Evolutionary conservation across 2,113 vertebrate genomes (phyloP).

Genomic region (Eira barbara): DNA sequence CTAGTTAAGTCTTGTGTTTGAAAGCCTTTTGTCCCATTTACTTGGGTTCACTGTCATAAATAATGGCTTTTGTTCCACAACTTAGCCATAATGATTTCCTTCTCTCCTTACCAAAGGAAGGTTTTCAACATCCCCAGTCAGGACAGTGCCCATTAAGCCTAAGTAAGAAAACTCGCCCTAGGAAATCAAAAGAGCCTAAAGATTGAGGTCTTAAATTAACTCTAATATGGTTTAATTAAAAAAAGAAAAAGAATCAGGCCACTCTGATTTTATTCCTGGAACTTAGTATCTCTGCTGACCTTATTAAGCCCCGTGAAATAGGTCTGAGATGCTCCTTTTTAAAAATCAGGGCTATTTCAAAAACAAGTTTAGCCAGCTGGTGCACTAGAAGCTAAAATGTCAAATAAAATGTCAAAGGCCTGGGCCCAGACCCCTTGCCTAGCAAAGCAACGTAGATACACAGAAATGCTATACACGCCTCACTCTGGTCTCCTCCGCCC

Average conservation of each 20-base stretch:
- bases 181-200: neutral
- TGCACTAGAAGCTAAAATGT: neutral
- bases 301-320: slow-evolving; percentile 49
- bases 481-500: neutral
- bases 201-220: neutral
- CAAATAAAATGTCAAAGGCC: neutral
- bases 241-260: slow-evolving; percentile 32
- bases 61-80: slow-evolving; percentile 24
- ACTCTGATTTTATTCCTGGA: slow-evolving; percentile 51
- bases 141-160: neutral
- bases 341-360: slow-evolving; percentile 39
- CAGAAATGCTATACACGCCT: neutral
- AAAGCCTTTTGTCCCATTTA: slow-evolving; percentile 36
- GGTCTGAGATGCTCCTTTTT: slow-evolving; percentile 18
- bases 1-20: neutral
- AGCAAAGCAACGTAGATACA: neutral
- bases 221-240: neutral
- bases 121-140: neutral
- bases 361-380: slow-evolving; percentile 30
- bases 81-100: neutral
- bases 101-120: neutral
- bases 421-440: neutral
- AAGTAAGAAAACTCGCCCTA: neutral
- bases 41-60: neutral
- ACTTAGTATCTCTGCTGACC: slow-evolving; percentile 42